phyloP scores from a whole-genome alignment of 2,113 vertebrate genomes.

The Pygathrix nemaeus region DNA sequence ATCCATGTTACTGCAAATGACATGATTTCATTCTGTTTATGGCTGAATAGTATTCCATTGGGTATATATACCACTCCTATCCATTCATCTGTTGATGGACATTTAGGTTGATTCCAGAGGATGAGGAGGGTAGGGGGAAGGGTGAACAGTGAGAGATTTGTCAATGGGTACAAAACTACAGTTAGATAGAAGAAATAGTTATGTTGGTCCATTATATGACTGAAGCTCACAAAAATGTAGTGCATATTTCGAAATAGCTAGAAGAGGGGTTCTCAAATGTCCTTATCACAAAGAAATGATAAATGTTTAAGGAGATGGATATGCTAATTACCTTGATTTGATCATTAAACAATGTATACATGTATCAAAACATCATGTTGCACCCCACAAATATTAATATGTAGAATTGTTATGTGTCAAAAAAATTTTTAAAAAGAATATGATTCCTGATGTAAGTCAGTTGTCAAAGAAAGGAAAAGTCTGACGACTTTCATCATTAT shows the following conservation, averaged over 20 bases:
- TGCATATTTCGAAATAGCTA: not conserved
- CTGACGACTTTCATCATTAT: not conserved
- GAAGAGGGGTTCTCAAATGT: not conserved
- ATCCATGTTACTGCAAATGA: not conserved
- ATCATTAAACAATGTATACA: not conserved
- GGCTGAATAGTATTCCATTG: not conserved
- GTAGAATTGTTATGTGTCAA: not conserved
- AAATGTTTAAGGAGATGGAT: not conserved
- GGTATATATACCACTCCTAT: not conserved
- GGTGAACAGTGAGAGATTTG: not conserved
- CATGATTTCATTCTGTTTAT: not conserved
- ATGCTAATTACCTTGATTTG: not conserved
- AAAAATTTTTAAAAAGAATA: not conserved
- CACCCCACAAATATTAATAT: not conserved
- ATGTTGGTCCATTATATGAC: not conserved
- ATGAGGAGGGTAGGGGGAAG: not conserved
- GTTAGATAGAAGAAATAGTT: not conserved
- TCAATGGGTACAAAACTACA: not conserved
- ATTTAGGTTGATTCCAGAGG: not conserved
- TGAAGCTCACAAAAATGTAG: not conserved
- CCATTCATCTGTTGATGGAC: not conserved
- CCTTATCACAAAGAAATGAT: not conserved
- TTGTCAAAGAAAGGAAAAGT: conserved; percentile 28
- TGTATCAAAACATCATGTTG: not conserved
- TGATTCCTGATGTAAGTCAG: not conserved